Base-by-base conservation (phyloP, 2,797 vertebrate species). In the Ataeniobius toweri region DNA sequence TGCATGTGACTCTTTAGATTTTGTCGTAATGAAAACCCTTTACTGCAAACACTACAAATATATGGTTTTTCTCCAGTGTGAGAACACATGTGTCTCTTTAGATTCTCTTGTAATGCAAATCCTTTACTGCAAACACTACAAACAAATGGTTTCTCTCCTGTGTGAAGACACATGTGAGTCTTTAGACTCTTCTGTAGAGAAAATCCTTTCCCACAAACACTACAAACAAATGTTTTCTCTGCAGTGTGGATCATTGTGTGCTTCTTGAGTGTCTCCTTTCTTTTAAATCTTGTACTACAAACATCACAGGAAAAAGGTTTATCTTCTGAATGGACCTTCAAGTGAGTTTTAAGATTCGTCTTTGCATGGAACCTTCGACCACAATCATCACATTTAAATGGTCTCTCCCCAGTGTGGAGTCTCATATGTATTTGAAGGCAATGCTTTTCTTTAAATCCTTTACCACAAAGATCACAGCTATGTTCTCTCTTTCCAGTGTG, bases 51-150 rank as follows among this genome's bases (percentile, higher is more conserved):
- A 3, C 36, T 5, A 13, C 74, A 76, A 18, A 51, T 44, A n/a
- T 55, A 76, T 5, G 74, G 74, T 41, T 68, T 68, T 18, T 76
- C 74, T 41, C 74, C 74, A 1, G 74, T 55, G 24, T 76, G 74
- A n/a, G 53, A 65, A 2, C 48, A 68, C 74, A 76, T 76, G 63
- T 76, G 74, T n/a, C 36, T 53, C 50, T 53, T 51, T 9, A 76
- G 24, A 55, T 68, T 53, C 20, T 67, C 24, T 9, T 41, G 36
- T 16, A 51, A n/a, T 39, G 36, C 51, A 51, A 68, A 76, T 5
- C 26, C 51, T 39, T 76, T 68, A 18, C 74, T 53, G 24, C 74
- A 76, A 36, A 55, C 22, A 3, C 51, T 53, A 8, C 74, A 76
- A 18, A 53, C 31, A 20, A 68, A 76, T 1, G 74, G 74, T 53